Evolutionary conservation across 2,888 invertebrate species (phyloP).

Genomic region (Pharmacophagus antenor): DNA sequence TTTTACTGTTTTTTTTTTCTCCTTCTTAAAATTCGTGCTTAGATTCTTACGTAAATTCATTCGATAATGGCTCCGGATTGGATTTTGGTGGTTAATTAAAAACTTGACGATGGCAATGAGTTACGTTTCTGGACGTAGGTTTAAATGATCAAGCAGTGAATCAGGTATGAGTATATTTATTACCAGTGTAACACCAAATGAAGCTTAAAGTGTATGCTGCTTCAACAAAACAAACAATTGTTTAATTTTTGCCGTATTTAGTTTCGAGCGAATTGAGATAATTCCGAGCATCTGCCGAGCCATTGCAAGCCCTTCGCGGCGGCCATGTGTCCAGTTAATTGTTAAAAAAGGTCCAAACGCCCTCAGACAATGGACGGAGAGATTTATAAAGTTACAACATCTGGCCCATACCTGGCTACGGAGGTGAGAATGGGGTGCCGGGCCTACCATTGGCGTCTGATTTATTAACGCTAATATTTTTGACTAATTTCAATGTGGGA

Average conservation of each 20-base stretch:
- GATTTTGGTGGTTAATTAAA: neutral
- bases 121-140: neutral
- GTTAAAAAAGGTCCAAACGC: constrained; percentile 57
- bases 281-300: constrained; percentile 32
- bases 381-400: constrained; percentile 67
- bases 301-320: constrained; percentile 31
- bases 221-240: neutral
- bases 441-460: constrained; percentile 28
- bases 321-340: constrained; percentile 59
- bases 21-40: neutral
- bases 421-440: constrained; percentile 43
- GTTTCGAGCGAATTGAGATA: constrained; percentile 16
- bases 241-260: constrained; percentile 2
- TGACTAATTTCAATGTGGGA: constrained; percentile 5
- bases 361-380: constrained; percentile 63
- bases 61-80: neutral
- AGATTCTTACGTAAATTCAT: constrained; percentile 5
- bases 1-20: constrained; percentile 6
- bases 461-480: constrained; percentile 31
- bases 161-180: no score
- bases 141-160: no score
- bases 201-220: no score
- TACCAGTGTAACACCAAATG: no score
- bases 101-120: neutral
- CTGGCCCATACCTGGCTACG: constrained; percentile 57